Conservation (phyloP, 2,797 vertebrate genomes). For the Liparis tanakae region DNA sequence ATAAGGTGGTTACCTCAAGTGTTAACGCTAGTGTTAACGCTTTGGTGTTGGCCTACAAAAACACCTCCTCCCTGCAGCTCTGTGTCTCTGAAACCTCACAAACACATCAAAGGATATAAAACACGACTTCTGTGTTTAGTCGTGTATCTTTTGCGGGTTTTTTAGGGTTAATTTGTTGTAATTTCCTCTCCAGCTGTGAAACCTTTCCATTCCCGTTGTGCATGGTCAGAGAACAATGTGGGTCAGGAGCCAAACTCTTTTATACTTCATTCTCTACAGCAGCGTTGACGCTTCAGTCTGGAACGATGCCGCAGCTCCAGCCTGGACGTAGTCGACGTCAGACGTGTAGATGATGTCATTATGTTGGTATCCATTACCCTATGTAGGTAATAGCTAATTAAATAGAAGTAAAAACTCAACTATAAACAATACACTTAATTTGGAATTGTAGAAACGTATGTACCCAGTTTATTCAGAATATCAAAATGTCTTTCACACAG, state of each 20-base stretch:
- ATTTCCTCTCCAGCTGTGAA: background rate
- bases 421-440: background rate
- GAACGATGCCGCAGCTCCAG: background rate
- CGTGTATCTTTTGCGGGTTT: too few relatives aligned
- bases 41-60: too few relatives aligned
- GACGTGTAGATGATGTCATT: background rate
- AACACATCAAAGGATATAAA: too few relatives aligned
- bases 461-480: slow-evolving; percentile 29
- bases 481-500: background rate
- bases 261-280: background rate
- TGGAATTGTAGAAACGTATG: background rate
- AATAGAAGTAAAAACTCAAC: background rate
- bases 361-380: background rate
- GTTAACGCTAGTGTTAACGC: too few relatives aligned
- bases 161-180: background rate
- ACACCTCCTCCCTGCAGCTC: too few relatives aligned
- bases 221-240: background rate
- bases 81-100: too few relatives aligned
- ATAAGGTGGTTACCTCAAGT: too few relatives aligned
- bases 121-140: too few relatives aligned
- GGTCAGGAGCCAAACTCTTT: background rate
- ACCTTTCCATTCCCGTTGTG: background rate
- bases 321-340: background rate
- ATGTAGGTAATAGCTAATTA: background rate
- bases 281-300: background rate